Evolutionary conservation across 2,888 invertebrate genomes (phyloP), one percentile per base, ranked within the genome.

Genomic region (Ormyrus labotus): DNA sequence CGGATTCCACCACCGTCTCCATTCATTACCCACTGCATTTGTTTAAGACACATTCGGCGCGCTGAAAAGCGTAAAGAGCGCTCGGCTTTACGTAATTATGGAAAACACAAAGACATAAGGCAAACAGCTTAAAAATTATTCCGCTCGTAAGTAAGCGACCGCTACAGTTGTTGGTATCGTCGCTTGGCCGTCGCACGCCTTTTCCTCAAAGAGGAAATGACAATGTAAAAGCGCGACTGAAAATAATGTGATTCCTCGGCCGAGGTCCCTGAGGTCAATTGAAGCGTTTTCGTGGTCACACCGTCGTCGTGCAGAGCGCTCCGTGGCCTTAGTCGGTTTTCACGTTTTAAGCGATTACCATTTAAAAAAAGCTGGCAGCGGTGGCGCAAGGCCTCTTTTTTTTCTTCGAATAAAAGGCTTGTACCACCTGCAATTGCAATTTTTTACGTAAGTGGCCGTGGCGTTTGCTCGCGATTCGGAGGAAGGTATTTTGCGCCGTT

Each of bases 121-220:
- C 34, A 34, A 34, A 3, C n/a, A 34, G 34, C 4, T 34, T 34
- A 34, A 34, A 34, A 34, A 34, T 34, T 34, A 34, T 34, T 34
- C 34, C 34, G 34, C 34, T 34, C 34, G 34, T 0, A 4, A 34
- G 34, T 34, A 34, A 34, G 34, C 34, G 34, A 0, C 34, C 34
- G 34, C 34, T 34, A 34, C 34, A 34, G 34, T 34, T 34, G 34
- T 34, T 34, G 34, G 34, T 34, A 34, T 34, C 34, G 34, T 34
- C 34, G 34, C 34, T 34, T 4, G 34, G 34, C 34, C 34, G 34
- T 34, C 65, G n/a, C 34, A n/a, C 67, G 10, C 55, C 55, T 74
- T 74, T 71, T 72, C 50, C 45, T 55, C 53, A n/a, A 70, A 83
- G 78, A 88, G 90, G 90, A 90, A 90, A 87, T 90, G 90, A 90